phyloP scores from a whole-genome alignment of 2,113 vertebrate species.

The Rhynchomys soricoides region DNA sequence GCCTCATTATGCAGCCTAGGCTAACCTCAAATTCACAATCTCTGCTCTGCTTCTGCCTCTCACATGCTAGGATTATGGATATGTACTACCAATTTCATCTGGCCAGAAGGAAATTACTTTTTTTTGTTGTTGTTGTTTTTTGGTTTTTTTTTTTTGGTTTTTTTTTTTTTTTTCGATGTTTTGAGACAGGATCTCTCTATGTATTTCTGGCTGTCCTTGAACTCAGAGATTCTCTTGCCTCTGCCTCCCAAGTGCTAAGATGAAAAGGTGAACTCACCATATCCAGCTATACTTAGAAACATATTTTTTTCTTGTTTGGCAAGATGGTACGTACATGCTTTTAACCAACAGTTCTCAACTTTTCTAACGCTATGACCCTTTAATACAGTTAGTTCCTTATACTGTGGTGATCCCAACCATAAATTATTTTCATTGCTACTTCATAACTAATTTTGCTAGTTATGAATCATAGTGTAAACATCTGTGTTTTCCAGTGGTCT shows the following conservation, averaged over 20 bases:
- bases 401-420: background rate
- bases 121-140: too few relatives aligned
- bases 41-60: background rate
- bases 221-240: background rate
- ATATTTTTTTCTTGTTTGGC: background rate
- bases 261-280: background rate
- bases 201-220: background rate
- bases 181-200: background rate
- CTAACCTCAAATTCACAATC: background rate
- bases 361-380: background rate
- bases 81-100: background rate
- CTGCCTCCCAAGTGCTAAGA: background rate
- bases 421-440: background rate
- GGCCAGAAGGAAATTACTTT: background rate
- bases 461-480: background rate
- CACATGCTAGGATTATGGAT: background rate
- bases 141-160: background rate
- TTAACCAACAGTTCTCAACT: background rate
- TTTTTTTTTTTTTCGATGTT: background rate
- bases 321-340: background rate
- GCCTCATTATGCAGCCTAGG: background rate
- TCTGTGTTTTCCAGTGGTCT: background rate
- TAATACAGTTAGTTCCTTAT: background rate
- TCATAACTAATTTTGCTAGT: background rate
- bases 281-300: background rate